Conservation (phyloP, 2,888 invertebrate species). For the Zele albiditarsus region DNA sequence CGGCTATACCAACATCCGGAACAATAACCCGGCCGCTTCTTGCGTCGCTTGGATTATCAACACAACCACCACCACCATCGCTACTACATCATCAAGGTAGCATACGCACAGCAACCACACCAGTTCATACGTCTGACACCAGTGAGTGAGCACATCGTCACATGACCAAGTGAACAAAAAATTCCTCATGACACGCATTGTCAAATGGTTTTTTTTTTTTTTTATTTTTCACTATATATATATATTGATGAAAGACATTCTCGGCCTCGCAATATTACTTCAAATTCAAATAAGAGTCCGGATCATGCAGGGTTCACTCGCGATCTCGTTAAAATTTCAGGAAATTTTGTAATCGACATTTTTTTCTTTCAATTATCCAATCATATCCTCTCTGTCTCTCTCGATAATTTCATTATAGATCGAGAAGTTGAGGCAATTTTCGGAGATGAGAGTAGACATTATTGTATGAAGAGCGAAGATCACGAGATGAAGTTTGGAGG, state of each 20-base stretch:
- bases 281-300: conserved; percentile 52
- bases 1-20: conserved; percentile 73
- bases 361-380: background rate
- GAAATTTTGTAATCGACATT: background rate
- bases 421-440: background rate
- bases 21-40: conserved; percentile 70
- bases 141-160: conserved; percentile 65
- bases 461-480: background rate
- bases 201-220: background rate
- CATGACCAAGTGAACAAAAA: conserved; percentile 1
- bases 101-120: conserved; percentile 50
- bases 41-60: conserved; percentile 65
- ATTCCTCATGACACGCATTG: background rate
- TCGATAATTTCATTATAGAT: background rate
- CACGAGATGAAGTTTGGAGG: background rate
- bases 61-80: conserved; percentile 55
- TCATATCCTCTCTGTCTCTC: background rate
- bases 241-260: background rate
- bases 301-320: conserved; percentile 68
- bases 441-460: background rate
- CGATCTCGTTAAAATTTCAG: conserved; percentile 36
- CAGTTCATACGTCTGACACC: conserved; percentile 68
- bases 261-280: background rate
- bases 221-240: background rate
- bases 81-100: conserved; percentile 46